Percentiles rank a stretch among this genome's conserved stretches.
phyloP scores from a whole-genome alignment of 2,888 invertebrate genomes.

The Vandiemenella viatica region DNA sequence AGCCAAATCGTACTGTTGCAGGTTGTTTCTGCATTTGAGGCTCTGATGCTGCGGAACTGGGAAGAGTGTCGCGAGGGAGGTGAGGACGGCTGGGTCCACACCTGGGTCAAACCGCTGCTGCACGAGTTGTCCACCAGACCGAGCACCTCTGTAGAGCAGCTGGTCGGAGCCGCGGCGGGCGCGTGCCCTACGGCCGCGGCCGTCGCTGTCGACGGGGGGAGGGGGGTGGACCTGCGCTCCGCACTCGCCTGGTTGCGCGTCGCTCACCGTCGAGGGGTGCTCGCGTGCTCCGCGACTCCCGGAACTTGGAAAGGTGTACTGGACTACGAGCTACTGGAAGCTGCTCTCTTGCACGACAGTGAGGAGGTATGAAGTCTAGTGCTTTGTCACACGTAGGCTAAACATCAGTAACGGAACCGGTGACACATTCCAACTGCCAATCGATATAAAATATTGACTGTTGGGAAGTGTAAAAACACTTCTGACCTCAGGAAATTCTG shows the following conservation, averaged over 20 bases:
- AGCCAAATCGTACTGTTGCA: slow-evolving; percentile 22
- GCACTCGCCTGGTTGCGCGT: slow-evolving; percentile 34
- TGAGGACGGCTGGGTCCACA: slow-evolving; percentile 29
- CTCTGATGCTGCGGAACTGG: slow-evolving; percentile 34
- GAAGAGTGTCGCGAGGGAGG: slow-evolving; percentile 26
- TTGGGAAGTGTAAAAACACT: no score
- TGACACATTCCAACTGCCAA: no score
- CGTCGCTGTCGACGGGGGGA: slow-evolving; percentile 1
- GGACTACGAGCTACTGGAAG: slow-evolving; percentile 34
- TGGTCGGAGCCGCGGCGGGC: neutral
- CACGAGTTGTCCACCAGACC: neutral
- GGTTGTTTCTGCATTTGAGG: slow-evolving; percentile 39
- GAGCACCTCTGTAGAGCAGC: slow-evolving; percentile 2
- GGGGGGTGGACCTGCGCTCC: slow-evolving; percentile 29
- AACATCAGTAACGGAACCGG: no score
- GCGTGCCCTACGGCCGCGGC: neutral
- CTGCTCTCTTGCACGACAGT: slow-evolving; percentile 39
- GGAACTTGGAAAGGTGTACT: slow-evolving; percentile 39
- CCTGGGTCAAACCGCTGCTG: slow-evolving; percentile 33
- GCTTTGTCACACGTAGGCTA: no score
- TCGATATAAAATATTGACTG: no score
- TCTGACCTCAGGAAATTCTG: no score
- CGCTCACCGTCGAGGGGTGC: slow-evolving; percentile 33
- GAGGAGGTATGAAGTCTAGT: slow-evolving; percentile 49
- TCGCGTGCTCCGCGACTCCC: slow-evolving; percentile 18